Evolutionary conservation across 2,797 vertebrate species (phyloP).

Genomic region (Podargus strigoides): DNA sequence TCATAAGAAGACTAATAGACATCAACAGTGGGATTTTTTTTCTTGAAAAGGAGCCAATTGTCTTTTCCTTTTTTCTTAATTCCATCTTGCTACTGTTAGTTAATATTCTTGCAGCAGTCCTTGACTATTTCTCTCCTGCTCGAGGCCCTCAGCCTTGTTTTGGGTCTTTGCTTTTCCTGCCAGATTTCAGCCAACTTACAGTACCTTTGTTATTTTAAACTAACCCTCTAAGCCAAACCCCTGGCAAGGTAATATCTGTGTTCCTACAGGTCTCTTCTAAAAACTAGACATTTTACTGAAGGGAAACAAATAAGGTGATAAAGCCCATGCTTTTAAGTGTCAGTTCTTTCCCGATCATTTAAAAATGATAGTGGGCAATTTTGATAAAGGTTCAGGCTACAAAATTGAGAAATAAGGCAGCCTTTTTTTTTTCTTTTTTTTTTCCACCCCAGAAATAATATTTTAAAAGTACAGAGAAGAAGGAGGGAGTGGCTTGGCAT

Average conservation of each 20-base stretch:
- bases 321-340: background rate
- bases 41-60: slow-evolving; percentile 8
- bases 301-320: background rate
- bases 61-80: background rate
- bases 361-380: background rate
- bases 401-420: background rate
- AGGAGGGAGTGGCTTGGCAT: background rate
- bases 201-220: background rate
- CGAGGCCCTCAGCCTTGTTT: background rate
- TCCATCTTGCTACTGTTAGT: slow-evolving; percentile 10
- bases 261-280: background rate
- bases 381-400: background rate
- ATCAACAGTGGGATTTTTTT: background rate
- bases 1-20: slow-evolving; percentile 11
- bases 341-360: background rate
- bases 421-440: no score
- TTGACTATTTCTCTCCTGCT: background rate
- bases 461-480: background rate
- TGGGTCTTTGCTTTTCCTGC: background rate
- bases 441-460: background rate
- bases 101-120: background rate
- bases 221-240: background rate
- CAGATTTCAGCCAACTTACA: background rate
- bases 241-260: background rate
- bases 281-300: background rate